phyloP scores from a whole-genome alignment of 2,797 vertebrate genomes.

The Falco berigora region DNA sequence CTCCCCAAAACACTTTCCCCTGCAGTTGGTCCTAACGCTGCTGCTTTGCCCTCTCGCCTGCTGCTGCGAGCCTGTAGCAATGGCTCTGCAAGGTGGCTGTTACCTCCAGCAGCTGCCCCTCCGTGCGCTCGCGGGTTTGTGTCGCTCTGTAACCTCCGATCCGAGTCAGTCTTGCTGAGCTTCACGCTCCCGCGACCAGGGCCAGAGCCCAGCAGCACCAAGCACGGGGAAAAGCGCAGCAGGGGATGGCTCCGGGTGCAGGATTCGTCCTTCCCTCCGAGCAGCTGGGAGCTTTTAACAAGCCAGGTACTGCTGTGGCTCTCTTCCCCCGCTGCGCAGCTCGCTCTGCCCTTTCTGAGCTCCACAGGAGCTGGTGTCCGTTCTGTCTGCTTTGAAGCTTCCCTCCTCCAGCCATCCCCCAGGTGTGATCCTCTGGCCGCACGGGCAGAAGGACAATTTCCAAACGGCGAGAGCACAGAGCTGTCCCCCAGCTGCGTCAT shows the following conservation, averaged over 20 bases:
- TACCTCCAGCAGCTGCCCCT: background rate
- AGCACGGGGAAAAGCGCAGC: background rate
- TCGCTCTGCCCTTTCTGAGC: background rate
- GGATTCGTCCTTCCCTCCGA: background rate
- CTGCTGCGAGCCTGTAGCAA: background rate
- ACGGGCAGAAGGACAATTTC: background rate
- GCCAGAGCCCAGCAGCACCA: background rate
- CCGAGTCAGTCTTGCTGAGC: background rate
- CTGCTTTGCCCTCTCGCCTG: background rate
- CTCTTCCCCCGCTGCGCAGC: background rate
- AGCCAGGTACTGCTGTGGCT: background rate
- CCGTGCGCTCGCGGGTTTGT: accelerated
- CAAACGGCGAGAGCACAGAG: background rate
- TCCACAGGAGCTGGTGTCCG: background rate
- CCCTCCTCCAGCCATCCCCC: background rate
- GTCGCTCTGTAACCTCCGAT: background rate
- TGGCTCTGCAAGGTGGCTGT: background rate
- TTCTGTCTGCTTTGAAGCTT: background rate
- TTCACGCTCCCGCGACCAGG: accelerated
- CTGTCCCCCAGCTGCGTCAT: background rate
- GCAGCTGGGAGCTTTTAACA: background rate
- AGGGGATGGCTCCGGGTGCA: background rate
- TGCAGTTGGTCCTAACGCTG: background rate
- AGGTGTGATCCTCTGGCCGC: background rate
- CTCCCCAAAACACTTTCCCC: background rate